phyloP scores from a whole-genome alignment of 2,113 vertebrate species.

The Emydura subglobosa region DNA sequence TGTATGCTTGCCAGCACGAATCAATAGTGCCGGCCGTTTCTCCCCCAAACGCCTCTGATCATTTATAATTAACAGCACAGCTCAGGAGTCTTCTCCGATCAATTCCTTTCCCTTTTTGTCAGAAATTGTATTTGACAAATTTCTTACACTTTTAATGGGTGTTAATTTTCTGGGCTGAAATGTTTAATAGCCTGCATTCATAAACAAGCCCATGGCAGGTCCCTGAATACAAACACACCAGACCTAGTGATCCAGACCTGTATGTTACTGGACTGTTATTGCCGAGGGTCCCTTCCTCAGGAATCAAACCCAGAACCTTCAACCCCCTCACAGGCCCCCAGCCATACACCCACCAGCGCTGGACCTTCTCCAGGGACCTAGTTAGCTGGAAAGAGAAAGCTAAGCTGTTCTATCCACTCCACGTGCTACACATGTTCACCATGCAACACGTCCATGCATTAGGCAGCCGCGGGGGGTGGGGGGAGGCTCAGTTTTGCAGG shows the following conservation, averaged over 20 bases:
- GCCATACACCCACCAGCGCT: neutral
- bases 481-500: neutral
- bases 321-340: neutral
- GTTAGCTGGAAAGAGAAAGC: neutral
- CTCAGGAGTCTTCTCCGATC: conserved; percentile 45
- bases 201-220: neutral
- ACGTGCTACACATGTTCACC: neutral
- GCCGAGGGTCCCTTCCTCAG: neutral
- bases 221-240: fast-evolving
- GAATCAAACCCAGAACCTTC: neutral
- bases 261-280: neutral
- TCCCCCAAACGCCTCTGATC: conserved; percentile 22
- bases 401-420: neutral
- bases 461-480: too few relatives aligned
- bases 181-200: neutral
- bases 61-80: conserved; percentile 65
- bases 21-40: conserved; percentile 26
- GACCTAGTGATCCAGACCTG: neutral
- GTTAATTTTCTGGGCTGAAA: conserved; percentile 41
- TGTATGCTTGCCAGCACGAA: neutral
- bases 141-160: conserved; percentile 12
- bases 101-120: conserved; percentile 34
- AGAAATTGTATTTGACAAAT: conserved; percentile 59
- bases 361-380: neutral
- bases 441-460: too few relatives aligned